Evolutionary conservation across 2,113 vertebrate genomes (phyloP).

Genomic region (Triplophysa tibetana): DNA sequence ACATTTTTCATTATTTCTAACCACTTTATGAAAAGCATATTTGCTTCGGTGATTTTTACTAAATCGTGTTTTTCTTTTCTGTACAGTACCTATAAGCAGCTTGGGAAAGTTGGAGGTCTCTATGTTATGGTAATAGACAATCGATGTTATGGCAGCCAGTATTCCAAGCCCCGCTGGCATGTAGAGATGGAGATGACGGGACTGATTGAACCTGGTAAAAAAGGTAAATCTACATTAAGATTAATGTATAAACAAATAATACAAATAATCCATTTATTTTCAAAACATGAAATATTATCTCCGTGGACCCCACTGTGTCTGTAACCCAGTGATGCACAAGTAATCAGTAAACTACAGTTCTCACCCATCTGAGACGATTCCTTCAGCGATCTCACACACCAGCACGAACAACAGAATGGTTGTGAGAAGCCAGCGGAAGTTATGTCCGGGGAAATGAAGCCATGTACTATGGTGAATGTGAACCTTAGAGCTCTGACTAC

Average conservation of each 20-base stretch:
- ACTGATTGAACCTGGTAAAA: constrained; percentile 81
- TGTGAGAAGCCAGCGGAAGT: constrained; percentile 96
- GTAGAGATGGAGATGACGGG: constrained; percentile 93
- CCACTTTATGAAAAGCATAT: background rate
- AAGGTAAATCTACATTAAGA: background rate
- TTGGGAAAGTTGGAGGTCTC: constrained; percentile 99
- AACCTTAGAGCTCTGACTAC: constrained; percentile 98
- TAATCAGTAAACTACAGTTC: constrained; percentile 52
- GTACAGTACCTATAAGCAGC: constrained; percentile 83
- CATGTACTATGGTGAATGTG: constrained; percentile 99
- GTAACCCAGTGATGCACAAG: no score
- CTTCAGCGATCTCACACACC: constrained; percentile 96
- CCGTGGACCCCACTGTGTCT: no score
- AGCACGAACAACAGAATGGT: constrained; percentile 92
- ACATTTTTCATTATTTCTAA: background rate
- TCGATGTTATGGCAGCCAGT: constrained; percentile 91
- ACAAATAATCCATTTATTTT: no score
- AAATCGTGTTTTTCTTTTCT: background rate
- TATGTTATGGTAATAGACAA: constrained; percentile 97
- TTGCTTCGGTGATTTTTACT: background rate
- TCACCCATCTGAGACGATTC: constrained; percentile 96
- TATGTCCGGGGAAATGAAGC: constrained; percentile 98
- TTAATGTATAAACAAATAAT: no score
- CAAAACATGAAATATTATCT: no score
- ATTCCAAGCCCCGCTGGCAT: constrained; percentile 94